These are phyloP conservation scores for Aromia moschata DNA, from an alignment of 2,888 invertebrate species.

Conservation along the genomic window DNA sequence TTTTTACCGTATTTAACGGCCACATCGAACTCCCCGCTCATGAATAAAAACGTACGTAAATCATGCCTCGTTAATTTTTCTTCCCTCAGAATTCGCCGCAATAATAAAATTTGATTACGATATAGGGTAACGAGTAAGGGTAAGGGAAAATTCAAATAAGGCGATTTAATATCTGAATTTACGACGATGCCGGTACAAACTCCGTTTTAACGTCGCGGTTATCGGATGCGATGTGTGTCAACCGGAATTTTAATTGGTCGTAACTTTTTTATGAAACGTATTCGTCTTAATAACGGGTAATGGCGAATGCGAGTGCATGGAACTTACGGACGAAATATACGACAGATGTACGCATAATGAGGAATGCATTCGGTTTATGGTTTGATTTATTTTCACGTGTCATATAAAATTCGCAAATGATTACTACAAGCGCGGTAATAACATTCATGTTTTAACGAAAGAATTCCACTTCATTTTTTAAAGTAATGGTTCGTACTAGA, in stretches of 20 bases:
- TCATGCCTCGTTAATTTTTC: background rate
- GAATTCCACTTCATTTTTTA: too few relatives aligned
- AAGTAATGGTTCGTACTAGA: too few relatives aligned
- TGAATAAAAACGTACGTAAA: background rate
- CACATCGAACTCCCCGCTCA: background rate
- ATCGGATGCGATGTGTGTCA: slow-evolving; percentile 18
- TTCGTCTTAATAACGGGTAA: slow-evolving; percentile 28
- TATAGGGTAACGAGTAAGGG: background rate
- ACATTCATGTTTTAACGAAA: too few relatives aligned
- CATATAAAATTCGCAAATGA: background rate
- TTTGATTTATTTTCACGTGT: slow-evolving; percentile 9
- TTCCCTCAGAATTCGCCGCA: background rate
- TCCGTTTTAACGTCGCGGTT: slow-evolving; percentile 12
- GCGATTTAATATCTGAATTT: slow-evolving; percentile 7
- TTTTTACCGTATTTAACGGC: background rate
- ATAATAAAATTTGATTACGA: slow-evolving; percentile 13
- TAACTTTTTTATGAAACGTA: slow-evolving; percentile 31
- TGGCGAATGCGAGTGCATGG: slow-evolving; percentile 6
- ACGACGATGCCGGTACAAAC: slow-evolving; percentile 5
- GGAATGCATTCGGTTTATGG: background rate
- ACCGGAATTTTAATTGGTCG: slow-evolving; percentile 30
- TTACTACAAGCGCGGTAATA: too few relatives aligned
- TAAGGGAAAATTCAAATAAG: slow-evolving; percentile 9
- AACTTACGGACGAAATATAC: slow-evolving; percentile 5
- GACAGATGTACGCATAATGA: background rate